Conservation (phyloP, 2,888 invertebrate genomes). For the Eristalis pertinax region DNA sequence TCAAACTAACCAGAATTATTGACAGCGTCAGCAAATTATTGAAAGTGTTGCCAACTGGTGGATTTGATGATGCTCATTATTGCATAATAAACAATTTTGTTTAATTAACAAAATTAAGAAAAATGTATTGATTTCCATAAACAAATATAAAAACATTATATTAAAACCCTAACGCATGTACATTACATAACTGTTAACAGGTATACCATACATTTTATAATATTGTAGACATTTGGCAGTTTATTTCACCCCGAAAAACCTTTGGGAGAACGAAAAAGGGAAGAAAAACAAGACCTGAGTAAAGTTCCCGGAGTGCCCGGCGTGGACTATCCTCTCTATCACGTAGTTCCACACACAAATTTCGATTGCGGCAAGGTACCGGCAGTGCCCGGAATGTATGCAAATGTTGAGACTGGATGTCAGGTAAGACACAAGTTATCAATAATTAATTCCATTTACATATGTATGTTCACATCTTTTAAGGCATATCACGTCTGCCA, state of each 20-base stretch:
- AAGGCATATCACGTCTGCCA: constrained; percentile 94
- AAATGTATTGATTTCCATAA: too few relatives aligned
- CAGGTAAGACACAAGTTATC: constrained; percentile 83
- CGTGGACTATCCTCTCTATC: constrained; percentile 91
- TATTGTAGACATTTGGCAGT: constrained; percentile 77
- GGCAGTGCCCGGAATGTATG: constrained; percentile 92
- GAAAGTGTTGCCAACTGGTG: too few relatives aligned
- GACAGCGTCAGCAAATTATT: too few relatives aligned
- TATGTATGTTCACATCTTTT: background rate
- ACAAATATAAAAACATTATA: too few relatives aligned
- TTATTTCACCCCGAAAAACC: constrained; percentile 76
- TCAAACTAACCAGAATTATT: too few relatives aligned
- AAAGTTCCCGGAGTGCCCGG: constrained; percentile 91
- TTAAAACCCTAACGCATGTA: too few relatives aligned
- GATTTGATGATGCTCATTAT: too few relatives aligned
- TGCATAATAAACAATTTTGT: too few relatives aligned
- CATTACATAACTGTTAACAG: too few relatives aligned
- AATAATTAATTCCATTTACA: background rate
- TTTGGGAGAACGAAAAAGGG: constrained; percentile 48
- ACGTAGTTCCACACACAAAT: constrained; percentile 88
- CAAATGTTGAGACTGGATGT: constrained; percentile 94
- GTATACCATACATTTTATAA: too few relatives aligned
- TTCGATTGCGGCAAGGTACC: constrained; percentile 91
- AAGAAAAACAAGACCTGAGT: constrained; percentile 86
- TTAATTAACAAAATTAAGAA: too few relatives aligned